Evolutionary conservation across 2,888 invertebrate genomes (phyloP).

Genomic region (Mythimna ferrago): DNA sequence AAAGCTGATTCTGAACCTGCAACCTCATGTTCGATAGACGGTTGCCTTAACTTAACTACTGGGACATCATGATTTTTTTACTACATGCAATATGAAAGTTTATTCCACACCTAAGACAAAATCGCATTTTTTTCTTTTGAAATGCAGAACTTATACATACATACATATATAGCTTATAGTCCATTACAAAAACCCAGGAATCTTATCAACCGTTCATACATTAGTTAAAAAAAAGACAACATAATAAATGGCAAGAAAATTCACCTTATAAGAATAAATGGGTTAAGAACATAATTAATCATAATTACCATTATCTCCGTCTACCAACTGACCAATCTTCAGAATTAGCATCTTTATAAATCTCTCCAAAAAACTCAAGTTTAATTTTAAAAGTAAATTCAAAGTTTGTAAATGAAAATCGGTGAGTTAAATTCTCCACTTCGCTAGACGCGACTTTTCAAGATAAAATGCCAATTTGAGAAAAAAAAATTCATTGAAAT

Average conservation of each 20-base stretch:
- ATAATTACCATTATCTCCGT: constrained; percentile 13
- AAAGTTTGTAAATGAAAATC: constrained; percentile 21
- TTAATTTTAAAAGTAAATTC: constrained; percentile 16
- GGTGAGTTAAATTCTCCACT: constrained; percentile 8
- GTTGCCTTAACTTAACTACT: no score
- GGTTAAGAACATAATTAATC: constrained; percentile 5
- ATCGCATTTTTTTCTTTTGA: no score
- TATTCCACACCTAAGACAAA: no score
- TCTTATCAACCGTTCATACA: no score
- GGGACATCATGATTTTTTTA: no score
- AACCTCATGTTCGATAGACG: no score
- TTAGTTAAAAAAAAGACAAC: neutral
- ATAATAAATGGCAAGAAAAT: neutral
- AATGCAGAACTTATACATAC: no score
- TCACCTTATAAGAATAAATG: neutral
- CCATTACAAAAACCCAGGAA: no score
- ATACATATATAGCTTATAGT: no score
- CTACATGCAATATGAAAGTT: no score
- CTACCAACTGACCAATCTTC: constrained; percentile 7
- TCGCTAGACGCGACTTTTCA: constrained; percentile 1
- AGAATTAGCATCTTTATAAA: constrained; percentile 37
- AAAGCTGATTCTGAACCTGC: no score
- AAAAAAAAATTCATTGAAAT: constrained; percentile 35
- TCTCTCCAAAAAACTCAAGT: neutral
- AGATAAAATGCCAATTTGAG: constrained; percentile 23